A percentile compares a stretch with the other conserved stretches of the same genome.
Conservation (phyloP, 2,888 invertebrate genomes). For the Trachelus iudaicus region DNA sequence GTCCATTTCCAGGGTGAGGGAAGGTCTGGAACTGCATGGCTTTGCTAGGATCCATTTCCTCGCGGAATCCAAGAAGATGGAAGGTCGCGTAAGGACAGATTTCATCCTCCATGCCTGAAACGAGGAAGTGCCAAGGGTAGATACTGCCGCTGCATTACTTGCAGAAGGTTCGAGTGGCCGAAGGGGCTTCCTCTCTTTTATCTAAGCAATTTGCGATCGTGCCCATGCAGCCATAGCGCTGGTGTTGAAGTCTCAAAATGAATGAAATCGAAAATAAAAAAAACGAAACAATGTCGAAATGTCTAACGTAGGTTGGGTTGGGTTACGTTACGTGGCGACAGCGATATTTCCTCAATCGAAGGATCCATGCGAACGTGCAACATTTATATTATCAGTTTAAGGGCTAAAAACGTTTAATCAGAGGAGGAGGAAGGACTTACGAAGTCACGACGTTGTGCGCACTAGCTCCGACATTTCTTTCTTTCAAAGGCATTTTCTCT, state of each 20-base stretch:
- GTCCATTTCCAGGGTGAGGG: constrained; percentile 80
- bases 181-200: not conserved
- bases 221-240: no score
- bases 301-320: no score
- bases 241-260: no score
- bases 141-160: constrained; percentile 34
- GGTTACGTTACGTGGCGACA: no score
- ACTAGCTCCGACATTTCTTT: constrained; percentile 35
- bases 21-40: constrained; percentile 91
- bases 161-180: not conserved
- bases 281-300: no score
- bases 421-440: constrained; percentile 40
- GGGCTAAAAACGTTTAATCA: constrained; percentile 15
- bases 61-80: constrained; percentile 94
- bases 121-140: constrained; percentile 48
- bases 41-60: constrained; percentile 94
- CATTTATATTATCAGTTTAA: constrained; percentile 32
- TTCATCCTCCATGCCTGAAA: constrained; percentile 92
- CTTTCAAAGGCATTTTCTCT: no score
- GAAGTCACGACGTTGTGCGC: constrained; percentile 33
- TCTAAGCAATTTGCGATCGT: no score
- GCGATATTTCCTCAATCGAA: no score
- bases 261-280: no score
- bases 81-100: constrained; percentile 97
- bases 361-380: constrained; percentile 53